Evolutionary conservation across 1,140 invertebrate genomes (phyloP).

Genomic region (Lepeophtheirus salmonis): DNA sequence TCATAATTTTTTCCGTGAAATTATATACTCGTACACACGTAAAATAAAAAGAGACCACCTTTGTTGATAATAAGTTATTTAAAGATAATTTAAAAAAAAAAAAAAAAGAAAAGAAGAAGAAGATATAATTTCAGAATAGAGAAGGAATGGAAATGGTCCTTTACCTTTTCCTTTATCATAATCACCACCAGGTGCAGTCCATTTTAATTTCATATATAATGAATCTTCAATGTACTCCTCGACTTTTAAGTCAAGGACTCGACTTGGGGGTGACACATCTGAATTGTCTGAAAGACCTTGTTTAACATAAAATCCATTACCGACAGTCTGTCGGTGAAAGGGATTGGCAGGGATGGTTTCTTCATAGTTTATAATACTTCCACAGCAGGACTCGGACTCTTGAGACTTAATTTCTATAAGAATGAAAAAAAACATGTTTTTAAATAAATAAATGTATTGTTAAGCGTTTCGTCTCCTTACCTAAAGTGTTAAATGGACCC

Average conservation of each 20-base stretch:
- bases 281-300: constrained; percentile 21
- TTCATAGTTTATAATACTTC: constrained; percentile 24
- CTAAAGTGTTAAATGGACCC: not conserved
- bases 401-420: not conserved
- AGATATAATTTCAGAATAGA: not conserved
- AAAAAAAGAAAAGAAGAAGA: not conserved
- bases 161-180: constrained; percentile 26
- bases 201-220: constrained; percentile 22
- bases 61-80: not conserved
- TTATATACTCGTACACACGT: not conserved
- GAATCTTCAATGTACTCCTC: constrained; percentile 22
- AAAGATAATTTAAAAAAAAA: not conserved
- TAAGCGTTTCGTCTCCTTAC: not conserved
- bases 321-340: constrained; percentile 22
- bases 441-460: not conserved
- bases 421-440: not conserved
- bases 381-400: constrained; percentile 22
- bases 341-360: constrained; percentile 23
- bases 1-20: not conserved
- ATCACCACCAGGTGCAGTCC: constrained; percentile 27
- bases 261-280: constrained; percentile 24
- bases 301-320: constrained; percentile 22
- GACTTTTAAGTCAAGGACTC: constrained; percentile 23
- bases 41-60: not conserved
- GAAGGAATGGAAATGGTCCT: not conserved